Evolutionary conservation across 2,113 vertebrate species (phyloP).

Genomic region (Regulus satrapa): DNA sequence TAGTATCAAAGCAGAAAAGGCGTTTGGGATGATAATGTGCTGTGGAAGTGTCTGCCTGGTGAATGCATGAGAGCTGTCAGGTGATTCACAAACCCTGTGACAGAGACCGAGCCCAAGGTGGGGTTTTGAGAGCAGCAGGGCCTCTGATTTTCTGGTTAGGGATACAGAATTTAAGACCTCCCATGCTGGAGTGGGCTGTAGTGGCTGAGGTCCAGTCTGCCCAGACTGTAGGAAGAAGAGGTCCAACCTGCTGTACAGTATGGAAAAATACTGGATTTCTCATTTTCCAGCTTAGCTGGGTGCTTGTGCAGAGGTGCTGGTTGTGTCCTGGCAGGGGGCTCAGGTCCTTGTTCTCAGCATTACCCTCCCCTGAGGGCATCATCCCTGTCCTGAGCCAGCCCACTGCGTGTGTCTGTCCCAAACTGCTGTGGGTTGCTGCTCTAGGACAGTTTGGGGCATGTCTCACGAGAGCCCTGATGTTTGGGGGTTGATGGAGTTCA

Average conservation of each 20-base stretch:
- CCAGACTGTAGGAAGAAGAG: not conserved
- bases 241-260: not conserved
- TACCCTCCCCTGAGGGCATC: not conserved
- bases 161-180: not conserved
- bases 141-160: not conserved
- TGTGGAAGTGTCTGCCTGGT: not conserved
- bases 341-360: accelerated
- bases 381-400: not conserved
- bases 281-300: not conserved
- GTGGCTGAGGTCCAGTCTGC: not conserved
- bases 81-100: not conserved
- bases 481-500: not conserved
- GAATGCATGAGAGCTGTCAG: not conserved
- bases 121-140: not conserved
- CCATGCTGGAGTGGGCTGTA: not conserved
- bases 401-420: not conserved
- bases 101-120: not conserved
- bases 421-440: not conserved
- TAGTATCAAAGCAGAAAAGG: not conserved
- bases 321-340: not conserved
- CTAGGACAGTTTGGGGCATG: accelerated
- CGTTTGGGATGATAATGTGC: not conserved
- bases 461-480: not conserved
- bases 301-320: not conserved
- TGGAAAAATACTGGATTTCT: not conserved